A percentile compares a stretch with the other conserved stretches of the same genome.
Conservation (phyloP, 2,113 vertebrate genomes). For the Opisthocomus hoazin region DNA sequence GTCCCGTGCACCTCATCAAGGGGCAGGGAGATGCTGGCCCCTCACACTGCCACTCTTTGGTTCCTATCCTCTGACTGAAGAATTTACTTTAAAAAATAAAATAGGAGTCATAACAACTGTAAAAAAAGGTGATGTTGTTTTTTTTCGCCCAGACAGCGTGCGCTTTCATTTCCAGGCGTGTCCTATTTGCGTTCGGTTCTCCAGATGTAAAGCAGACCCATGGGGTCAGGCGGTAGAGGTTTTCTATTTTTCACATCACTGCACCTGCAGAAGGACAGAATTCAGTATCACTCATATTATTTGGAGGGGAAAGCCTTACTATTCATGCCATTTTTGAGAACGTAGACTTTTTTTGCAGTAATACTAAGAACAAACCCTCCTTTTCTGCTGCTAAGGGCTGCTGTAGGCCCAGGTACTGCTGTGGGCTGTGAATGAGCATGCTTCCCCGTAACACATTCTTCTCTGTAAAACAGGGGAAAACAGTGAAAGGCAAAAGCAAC, state of each 20-base stretch:
- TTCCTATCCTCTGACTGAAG: neutral
- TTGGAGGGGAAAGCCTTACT: neutral
- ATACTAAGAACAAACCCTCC: neutral
- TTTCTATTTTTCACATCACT: conserved; percentile 59
- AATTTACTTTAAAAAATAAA: neutral
- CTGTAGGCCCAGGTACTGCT: neutral
- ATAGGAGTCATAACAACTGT: neutral
- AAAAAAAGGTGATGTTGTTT: neutral
- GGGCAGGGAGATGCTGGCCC: neutral
- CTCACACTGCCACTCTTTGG: fast-evolving
- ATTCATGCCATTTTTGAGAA: neutral
- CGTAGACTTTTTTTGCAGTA: neutral
- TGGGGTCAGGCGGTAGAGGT: conserved; percentile 23
- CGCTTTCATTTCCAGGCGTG: neutral
- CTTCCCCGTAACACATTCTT: neutral
- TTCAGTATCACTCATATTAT: neutral
- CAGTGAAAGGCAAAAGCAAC: neutral
- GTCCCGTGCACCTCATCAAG: neutral
- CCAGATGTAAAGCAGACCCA: conserved; percentile 13
- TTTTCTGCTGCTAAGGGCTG: neutral
- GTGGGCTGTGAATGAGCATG: neutral
- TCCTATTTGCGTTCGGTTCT: neutral
- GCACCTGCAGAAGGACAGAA: conserved; percentile 21
- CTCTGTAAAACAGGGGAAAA: neutral
- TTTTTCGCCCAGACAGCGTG: neutral